Percentiles rank a stretch among this genome's conserved stretches.
Evolutionary conservation across 2,888 invertebrate species (phyloP).

Genomic region (Gastrophysa polygoni): DNA sequence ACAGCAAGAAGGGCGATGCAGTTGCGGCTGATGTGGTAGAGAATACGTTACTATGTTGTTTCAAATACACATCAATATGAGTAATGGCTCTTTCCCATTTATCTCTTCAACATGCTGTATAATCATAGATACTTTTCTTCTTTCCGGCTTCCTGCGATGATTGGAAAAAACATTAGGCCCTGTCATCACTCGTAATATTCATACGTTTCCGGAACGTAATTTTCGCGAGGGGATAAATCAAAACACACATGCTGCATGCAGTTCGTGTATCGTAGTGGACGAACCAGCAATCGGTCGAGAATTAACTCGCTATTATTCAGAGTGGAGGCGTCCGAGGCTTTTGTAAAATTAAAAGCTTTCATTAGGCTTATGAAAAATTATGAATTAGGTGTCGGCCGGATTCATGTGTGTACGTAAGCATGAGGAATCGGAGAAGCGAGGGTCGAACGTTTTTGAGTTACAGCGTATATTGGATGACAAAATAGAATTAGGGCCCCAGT

Average conservation of each 20-base stretch:
- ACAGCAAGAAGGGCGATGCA: no score
- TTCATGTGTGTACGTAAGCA: constrained; percentile 20
- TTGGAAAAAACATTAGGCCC: constrained; percentile 38
- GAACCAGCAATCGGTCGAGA: constrained; percentile 45
- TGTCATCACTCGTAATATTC: constrained; percentile 44
- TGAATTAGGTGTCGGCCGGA: constrained; percentile 33
- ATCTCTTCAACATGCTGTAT: no score
- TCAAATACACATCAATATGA: no score
- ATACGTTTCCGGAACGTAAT: constrained; percentile 45
- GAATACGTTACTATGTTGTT: no score
- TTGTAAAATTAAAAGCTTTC: constrained; percentile 44
- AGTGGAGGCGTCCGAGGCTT: constrained; percentile 36
- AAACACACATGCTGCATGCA: constrained; percentile 39
- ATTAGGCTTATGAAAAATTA: constrained; percentile 39
- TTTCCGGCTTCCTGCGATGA: constrained; percentile 16
- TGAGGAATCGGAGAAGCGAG: not conserved
- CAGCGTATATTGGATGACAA: no score
- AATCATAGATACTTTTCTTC: not conserved
- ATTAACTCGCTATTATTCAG: constrained; percentile 51
- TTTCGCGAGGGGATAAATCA: constrained; percentile 50
- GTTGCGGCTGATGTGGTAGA: no score
- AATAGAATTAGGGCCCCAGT: no score
- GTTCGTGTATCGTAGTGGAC: not conserved
- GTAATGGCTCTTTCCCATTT: no score
- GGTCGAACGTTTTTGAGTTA: not conserved